Base-by-base conservation (phyloP, 1,140 invertebrate species). In the Liolophura sinensis region DNA sequence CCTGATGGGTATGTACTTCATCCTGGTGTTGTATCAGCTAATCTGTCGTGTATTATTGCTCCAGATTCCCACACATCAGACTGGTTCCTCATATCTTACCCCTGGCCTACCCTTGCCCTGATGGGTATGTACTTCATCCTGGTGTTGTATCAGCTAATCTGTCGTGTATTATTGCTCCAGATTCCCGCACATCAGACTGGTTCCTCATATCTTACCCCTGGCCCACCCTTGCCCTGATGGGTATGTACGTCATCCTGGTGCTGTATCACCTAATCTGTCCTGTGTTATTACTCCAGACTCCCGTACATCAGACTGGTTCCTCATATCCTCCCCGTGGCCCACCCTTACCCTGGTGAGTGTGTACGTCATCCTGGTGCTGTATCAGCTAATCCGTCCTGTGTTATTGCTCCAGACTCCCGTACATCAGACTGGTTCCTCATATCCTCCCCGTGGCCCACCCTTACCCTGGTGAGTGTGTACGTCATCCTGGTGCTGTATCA, bases 151-250 rank as follows among this genome's bases (percentile, higher is more conserved):
- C 48, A 49, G 50, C 22, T 47, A 14, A 54, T 40, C 12, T 57
- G 16, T 56, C 54, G 58, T 62, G 40, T 60, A 15, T 59, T 57
- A 27, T 58, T 63, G 62, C 68, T 70, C 25, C 71, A 87, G 86
- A 87, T 81, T 71, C 76, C 7, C 70, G 87, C 62, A 80, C 84
- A 0, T 72, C 79, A 24, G 71, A 84, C 69, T 87, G 86, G 86
- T 78, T 85, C 31, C 67, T 87, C 54, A 83, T 87, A 74, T 62
- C 79, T 48, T 77, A 77, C 62, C 85, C 85, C 27, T 77, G 78
- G 49, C 83, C 85, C 6, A 85, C 85, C 1, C 56, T 85, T 18
- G 50, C 72, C 0, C 72, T 85, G 46, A 79, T 82, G 18, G 66
- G 71, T 4, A 56, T 73, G 5, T 87, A 87, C 66, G 69, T 86